These are phyloP conservation scores for Macquaria ambigua DNA, from an alignment of 2,113 vertebrate species.

Conservation along the genomic window DNA sequence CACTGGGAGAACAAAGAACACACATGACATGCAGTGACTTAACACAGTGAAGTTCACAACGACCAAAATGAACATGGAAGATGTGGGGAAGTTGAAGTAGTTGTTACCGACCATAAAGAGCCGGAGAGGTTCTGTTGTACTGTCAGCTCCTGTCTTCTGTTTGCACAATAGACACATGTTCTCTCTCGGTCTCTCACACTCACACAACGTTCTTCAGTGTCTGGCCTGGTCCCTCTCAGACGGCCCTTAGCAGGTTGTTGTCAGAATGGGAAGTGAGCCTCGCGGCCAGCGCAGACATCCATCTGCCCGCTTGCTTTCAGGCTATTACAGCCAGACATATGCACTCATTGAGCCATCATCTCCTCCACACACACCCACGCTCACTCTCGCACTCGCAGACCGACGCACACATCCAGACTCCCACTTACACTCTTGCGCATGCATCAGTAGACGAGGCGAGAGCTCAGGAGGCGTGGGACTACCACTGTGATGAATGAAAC, in stretches of 20 bases:
- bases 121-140: background rate
- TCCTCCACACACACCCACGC: conserved; percentile 53
- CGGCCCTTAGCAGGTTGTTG: conserved; percentile 33
- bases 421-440: conserved; percentile 31
- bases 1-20: background rate
- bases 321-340: conserved; percentile 68
- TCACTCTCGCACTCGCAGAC: conserved; percentile 5
- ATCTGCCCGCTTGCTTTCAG: conserved; percentile 53
- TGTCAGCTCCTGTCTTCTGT: background rate
- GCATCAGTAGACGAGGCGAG: conserved; percentile 51
- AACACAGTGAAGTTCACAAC: background rate
- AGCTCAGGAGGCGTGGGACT: conserved; percentile 45
- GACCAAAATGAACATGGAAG: background rate
- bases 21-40: background rate
- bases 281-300: conserved; percentile 4
- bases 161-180: background rate
- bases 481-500: conserved; percentile 77
- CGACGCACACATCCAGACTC: conserved; percentile 13
- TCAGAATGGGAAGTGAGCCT: conserved; percentile 35
- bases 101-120: background rate
- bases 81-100: background rate
- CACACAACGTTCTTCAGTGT: conserved; percentile 4
- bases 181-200: background rate
- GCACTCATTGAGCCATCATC: conserved; percentile 77
- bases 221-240: conserved; percentile 39